Conservation (phyloP, 2,888 invertebrate species). For the Nephrotoma guestfalica region DNA sequence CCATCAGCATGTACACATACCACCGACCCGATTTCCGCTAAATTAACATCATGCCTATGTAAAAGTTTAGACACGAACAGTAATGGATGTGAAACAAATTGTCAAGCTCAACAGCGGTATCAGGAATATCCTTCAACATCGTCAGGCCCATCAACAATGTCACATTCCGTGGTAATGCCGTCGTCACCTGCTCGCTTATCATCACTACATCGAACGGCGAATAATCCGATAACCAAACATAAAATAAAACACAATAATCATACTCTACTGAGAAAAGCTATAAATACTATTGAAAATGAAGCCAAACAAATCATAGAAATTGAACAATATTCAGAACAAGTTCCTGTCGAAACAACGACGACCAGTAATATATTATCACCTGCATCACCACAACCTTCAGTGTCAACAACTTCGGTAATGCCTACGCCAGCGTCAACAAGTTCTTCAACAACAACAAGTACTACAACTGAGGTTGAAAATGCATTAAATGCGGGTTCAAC, state of each 20-base stretch:
- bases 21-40: slow-evolving; percentile 32
- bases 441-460: slow-evolving; percentile 27
- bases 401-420: slow-evolving; percentile 23
- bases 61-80: slow-evolving; percentile 22
- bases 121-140: slow-evolving; percentile 11
- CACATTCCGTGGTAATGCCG: background rate
- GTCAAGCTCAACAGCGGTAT: slow-evolving; percentile 13
- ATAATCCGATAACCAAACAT: slow-evolving; percentile 26
- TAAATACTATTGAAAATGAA: slow-evolving; percentile 2
- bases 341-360: slow-evolving; percentile 21
- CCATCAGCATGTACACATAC: slow-evolving; percentile 6
- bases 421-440: slow-evolving; percentile 18
- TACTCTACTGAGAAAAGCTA: background rate
- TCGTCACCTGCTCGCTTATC: slow-evolving; percentile 6
- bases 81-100: slow-evolving; percentile 15
- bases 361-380: background rate
- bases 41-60: slow-evolving; percentile 33
- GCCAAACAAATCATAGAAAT: background rate
- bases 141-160: slow-evolving; percentile 10
- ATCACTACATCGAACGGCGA: slow-evolving; percentile 26
- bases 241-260: background rate
- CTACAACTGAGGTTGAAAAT: slow-evolving; percentile 17
- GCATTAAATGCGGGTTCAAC: slow-evolving; percentile 30
- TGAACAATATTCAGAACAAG: background rate
- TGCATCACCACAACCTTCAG: slow-evolving; percentile 3